Base-by-base conservation (phyloP, 2,797 vertebrate genomes). In the Martes flavigula region DNA sequence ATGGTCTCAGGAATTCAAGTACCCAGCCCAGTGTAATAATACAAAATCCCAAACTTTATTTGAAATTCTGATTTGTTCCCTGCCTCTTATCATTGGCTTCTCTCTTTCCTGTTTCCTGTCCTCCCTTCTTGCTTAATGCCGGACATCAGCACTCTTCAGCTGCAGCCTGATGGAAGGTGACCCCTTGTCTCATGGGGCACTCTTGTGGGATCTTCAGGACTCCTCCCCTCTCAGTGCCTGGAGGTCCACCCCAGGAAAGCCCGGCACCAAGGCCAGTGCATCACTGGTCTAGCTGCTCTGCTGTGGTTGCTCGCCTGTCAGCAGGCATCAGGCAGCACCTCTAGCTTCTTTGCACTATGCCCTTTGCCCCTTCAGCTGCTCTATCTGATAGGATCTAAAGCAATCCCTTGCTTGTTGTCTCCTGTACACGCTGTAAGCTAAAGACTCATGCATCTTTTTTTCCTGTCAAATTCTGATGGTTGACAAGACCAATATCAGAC, bases 281-380 rank as follows among this genome's bases (percentile, higher is more conserved):
- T 58, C 10, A 2, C 1, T 27, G 1, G 2, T 82, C 72, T n/a
- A 68, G 12, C 60, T 5, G 7, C 25, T 9, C 13, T 2, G 12
- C 20, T 10, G 7, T 2, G 1, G 25, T 3, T n/a, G 3, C 2
- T 46, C 4, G 23, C 27, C 3, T 9, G 56, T 25, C 5, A 7
- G 30, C 58, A 62, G 43, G 18, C 25, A 17, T 2, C 18, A 13
- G n/a, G 23, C n/a, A 18, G 7, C 6, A 48, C 21, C 3, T n/a
- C n/a, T 2, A 4, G 17, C 20, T 40, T n/a, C 15, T 48, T 51
- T 7, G 32, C 27, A 35, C 21, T 38, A 9, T 2, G 30, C 7
- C 32, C n/a, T 30, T 13, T n/a, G 23, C 12, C 10, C 18, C 62
- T 79, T 51, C n/a, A 46, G 46, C 23, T 21, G 64, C 27, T 89